Percentiles rank a stretch among this genome's conserved stretches.
Conservation (phyloP, 2,113 vertebrate genomes). For the Drymodes brunneopygia region DNA sequence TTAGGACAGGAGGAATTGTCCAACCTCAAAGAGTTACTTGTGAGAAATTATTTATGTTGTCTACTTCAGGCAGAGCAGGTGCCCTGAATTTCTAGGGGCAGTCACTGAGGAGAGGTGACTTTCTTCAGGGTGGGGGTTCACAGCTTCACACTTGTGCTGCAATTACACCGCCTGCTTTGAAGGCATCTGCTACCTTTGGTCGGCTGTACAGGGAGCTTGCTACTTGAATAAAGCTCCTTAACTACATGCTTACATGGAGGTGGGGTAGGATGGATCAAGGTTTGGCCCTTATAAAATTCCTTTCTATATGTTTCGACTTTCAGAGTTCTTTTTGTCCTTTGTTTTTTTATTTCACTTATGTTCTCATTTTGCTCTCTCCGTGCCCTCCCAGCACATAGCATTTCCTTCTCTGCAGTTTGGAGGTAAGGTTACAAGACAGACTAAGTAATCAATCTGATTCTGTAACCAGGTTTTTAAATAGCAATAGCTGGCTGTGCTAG, state of each 20-base stretch:
- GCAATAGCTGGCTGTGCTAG: not conserved
- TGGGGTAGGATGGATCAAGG: not conserved
- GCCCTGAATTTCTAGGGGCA: not conserved
- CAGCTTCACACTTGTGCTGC: not conserved
- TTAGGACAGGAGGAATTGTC: not conserved
- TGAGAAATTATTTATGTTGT: not conserved
- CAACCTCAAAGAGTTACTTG: not conserved
- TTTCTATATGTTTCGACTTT: not conserved
- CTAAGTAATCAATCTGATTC: not conserved
- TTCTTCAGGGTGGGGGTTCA: not conserved
- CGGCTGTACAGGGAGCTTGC: not conserved
- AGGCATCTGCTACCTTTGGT: not conserved
- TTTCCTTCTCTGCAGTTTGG: not conserved
- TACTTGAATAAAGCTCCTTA: not conserved
- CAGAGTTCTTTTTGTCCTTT: not conserved
- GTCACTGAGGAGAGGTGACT: not conserved
- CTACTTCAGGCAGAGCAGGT: not conserved
- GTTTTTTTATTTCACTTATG: fast-evolving
- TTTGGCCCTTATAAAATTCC: not conserved
- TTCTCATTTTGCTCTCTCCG: not conserved
- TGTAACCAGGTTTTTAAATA: not conserved
- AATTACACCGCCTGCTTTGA: not conserved
- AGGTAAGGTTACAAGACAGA: not conserved
- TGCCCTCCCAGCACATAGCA: fast-evolving
- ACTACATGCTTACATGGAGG: not conserved